Conservation (phyloP, 2,888 invertebrate genomes). For the Heliconius ismenius region DNA sequence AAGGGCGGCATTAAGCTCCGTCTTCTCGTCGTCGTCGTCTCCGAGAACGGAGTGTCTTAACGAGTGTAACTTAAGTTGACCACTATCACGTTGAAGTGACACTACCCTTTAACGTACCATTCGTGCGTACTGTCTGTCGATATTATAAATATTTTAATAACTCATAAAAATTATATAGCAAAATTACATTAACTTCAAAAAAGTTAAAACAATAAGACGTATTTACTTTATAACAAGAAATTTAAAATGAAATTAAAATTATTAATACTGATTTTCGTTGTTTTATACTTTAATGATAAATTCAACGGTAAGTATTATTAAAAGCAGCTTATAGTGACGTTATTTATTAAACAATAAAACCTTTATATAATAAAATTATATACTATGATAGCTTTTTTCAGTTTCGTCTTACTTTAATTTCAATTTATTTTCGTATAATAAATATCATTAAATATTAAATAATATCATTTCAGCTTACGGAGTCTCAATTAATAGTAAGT, state of each 20-base stretch:
- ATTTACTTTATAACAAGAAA: neutral
- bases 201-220: neutral
- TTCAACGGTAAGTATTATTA: neutral
- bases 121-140: neutral
- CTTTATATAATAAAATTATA: neutral
- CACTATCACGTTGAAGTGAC: too few species aligned
- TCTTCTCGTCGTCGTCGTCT: too few species aligned
- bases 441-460: neutral
- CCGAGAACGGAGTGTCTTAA: too few species aligned
- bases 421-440: neutral
- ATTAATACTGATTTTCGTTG: neutral
- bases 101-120: neutral
- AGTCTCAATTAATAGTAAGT: constrained; percentile 7
- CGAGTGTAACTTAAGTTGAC: too few species aligned
- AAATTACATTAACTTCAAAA: neutral
- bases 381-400: too few species aligned
- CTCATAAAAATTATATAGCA: neutral
- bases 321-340: neutral
- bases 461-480: neutral
- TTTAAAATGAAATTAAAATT: neutral
- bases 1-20: too few species aligned
- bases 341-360: too few species aligned
- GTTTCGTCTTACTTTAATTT: neutral
- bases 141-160: constrained; percentile 8
- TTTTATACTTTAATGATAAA: neutral